Conservation (phyloP, 2,888 invertebrate genomes). For the Pristionchus exspectatus region DNA sequence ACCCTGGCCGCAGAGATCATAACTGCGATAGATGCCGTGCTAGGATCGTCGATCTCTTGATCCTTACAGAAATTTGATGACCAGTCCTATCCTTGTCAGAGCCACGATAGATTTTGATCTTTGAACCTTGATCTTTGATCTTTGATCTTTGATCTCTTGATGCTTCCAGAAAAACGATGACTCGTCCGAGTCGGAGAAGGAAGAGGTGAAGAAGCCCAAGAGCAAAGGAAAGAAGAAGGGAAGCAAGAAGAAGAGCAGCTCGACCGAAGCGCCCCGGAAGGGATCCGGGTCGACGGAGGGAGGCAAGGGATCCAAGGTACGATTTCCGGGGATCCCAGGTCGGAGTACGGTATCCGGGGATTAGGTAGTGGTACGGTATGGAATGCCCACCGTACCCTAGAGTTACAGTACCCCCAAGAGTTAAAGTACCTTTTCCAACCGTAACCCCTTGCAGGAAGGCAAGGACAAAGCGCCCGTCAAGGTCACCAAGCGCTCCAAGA, state of each 20-base stretch:
- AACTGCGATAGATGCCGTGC: no score
- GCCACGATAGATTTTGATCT: neutral
- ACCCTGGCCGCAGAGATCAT: no score
- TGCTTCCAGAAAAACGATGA: neutral
- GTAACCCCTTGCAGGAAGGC: neutral
- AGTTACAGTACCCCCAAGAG: neutral
- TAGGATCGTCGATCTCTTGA: no score
- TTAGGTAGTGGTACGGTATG: neutral
- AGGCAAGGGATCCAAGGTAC: neutral
- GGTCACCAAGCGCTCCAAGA: conserved; percentile 30
- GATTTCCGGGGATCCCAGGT: neutral
- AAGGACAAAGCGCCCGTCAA: neutral
- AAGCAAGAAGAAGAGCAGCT: conserved; percentile 19
- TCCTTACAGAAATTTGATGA: no score
- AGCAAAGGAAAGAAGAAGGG: neutral
- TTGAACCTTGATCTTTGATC: neutral
- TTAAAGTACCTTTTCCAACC: neutral
- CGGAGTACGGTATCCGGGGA: neutral
- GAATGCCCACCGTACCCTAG: neutral
- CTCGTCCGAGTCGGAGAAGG: neutral
- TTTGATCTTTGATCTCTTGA: conserved; percentile 34
- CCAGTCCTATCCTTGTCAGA: no score
- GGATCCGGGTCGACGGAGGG: neutral
- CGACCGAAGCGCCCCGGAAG: neutral
- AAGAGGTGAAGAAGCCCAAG: neutral